A percentile compares a stretch with the other conserved stretches of the same genome.
Conservation (phyloP, 2,888 invertebrate species). For the Xestia ashworthii region DNA sequence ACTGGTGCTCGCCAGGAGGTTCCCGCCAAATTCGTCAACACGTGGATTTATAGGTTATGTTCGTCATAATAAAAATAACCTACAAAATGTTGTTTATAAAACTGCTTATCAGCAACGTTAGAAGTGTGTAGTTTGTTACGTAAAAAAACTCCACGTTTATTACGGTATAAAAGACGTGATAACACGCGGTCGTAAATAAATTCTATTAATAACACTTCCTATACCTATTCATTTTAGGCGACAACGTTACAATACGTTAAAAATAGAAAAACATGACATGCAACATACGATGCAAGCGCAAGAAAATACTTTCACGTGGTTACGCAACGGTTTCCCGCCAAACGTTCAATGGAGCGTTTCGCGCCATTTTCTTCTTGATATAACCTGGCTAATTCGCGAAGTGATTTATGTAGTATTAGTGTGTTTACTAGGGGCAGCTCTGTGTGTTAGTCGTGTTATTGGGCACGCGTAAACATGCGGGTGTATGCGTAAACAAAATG, state of each 20-base stretch:
- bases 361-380: conserved; percentile 83
- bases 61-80: conserved; percentile 68
- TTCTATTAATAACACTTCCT: not conserved
- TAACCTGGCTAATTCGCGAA: conserved; percentile 77
- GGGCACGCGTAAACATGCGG: conserved; percentile 82
- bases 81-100: conserved; percentile 42
- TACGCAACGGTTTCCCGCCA: conserved; percentile 87
- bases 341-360: conserved; percentile 87
- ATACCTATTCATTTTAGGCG: conserved; percentile 10
- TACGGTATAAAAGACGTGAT: conserved; percentile 25
- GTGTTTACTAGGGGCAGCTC: conserved; percentile 68
- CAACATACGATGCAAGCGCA: conserved; percentile 45
- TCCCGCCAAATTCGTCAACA: conserved; percentile 84
- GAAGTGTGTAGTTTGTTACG: conserved; percentile 9
- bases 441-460: conserved; percentile 75
- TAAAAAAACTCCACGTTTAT: conserved; percentile 23
- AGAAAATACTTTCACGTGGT: conserved; percentile 84
- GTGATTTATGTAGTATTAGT: conserved; percentile 66
- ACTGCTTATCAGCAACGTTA: conserved; percentile 30
- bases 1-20: conserved; percentile 78
- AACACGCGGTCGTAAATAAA: conserved; percentile 12
- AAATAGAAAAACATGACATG: conserved; percentile 45
- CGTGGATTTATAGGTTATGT: conserved; percentile 73
- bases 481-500: conserved; percentile 86
- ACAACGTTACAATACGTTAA: conserved; percentile 32